Evolutionary conservation across 2,888 invertebrate species (phyloP).

Genomic region (Melinaea menophilus): DNA sequence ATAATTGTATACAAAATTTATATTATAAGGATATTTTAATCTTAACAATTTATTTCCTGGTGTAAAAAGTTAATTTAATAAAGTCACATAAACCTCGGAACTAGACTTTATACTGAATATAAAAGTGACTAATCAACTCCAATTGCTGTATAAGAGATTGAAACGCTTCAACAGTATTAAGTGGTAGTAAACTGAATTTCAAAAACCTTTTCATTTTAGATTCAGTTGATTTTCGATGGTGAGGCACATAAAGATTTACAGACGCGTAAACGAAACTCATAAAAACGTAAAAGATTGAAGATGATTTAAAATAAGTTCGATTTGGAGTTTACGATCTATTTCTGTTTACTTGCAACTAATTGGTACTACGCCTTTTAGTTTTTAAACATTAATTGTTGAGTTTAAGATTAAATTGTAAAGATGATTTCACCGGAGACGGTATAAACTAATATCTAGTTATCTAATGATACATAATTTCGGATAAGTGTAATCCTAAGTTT

Average conservation of each 20-base stretch:
- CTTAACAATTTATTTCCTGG: not conserved
- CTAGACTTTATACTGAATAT: not conserved
- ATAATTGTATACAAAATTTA: too few relatives aligned
- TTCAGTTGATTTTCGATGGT: not conserved
- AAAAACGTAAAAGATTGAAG: constrained; percentile 19
- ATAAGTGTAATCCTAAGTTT: too few relatives aligned
- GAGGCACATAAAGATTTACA: constrained; percentile 8
- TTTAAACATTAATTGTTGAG: too few relatives aligned
- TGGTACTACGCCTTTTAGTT: too few relatives aligned
- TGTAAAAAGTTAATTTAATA: constrained; percentile 1
- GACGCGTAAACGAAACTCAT: constrained; percentile 11
- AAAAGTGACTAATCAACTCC: constrained; percentile 3
- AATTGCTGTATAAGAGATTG: constrained; percentile 1
- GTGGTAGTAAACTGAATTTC: not conserved
- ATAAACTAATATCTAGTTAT: too few relatives aligned
- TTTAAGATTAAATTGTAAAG: too few relatives aligned
- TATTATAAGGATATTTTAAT: not conserved
- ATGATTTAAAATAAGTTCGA: constrained; percentile 4
- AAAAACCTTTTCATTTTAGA: not conserved
- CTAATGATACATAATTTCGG: too few relatives aligned
- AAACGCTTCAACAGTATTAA: not conserved
- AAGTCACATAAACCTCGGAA: not conserved
- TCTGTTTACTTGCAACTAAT: too few relatives aligned
- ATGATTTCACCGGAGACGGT: too few relatives aligned
- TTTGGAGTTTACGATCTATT: not conserved